These are phyloP conservation scores for Spheniscus humboldti DNA, from an alignment of 2,797 vertebrate species.

Conservation along the genomic window DNA sequence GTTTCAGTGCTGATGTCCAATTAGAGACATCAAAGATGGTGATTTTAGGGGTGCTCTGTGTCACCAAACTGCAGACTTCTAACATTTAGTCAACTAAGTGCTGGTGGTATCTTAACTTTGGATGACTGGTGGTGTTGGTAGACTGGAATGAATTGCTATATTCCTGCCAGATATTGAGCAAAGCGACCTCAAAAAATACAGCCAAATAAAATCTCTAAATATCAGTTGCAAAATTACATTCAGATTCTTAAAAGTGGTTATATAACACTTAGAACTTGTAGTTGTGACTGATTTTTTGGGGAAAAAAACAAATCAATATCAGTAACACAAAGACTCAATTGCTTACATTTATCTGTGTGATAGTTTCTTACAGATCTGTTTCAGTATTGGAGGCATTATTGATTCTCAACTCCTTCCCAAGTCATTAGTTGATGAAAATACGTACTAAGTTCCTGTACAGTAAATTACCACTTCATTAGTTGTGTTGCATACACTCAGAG, in stretches of 20 bases:
- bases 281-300: background rate
- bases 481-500: background rate
- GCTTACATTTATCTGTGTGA: background rate
- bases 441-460: background rate
- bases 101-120: background rate
- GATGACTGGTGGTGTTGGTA: background rate
- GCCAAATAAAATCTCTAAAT: background rate
- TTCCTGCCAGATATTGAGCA: background rate
- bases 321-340: background rate
- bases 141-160: background rate
- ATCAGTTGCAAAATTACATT: background rate
- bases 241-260: background rate
- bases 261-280: background rate
- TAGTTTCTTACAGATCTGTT: slow-evolving; percentile 1
- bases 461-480: slow-evolving; percentile 24
- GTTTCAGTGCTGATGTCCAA: background rate
- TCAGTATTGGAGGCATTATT: background rate
- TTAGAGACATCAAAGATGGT: background rate
- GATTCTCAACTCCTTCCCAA: background rate
- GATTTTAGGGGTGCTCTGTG: background rate
- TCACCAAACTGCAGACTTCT: background rate
- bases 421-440: slow-evolving; percentile 23
- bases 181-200: background rate
- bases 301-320: background rate
- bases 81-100: background rate